A percentile compares a stretch with the other conserved stretches of the same genome.
Evolutionary conservation across 64 coral and sea anemone genomes (phyloP).

Genomic region (Acropora yongei): DNA sequence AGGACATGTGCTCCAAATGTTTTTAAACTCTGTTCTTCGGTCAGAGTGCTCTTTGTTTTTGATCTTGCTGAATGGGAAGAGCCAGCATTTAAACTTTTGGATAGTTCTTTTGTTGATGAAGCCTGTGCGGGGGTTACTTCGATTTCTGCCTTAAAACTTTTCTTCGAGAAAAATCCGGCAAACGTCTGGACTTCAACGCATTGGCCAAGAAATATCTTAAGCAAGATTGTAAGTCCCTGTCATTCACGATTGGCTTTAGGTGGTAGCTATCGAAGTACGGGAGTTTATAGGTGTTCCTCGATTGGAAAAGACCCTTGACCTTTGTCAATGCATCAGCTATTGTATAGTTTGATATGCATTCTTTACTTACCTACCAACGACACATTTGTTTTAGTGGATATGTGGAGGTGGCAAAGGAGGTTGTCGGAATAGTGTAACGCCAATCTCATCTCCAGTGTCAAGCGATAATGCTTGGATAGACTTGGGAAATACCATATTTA

Average conservation of each 20-base stretch:
- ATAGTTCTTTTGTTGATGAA: conserved; percentile 10
- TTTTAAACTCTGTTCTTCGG: conserved; percentile 48
- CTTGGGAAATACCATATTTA: no score
- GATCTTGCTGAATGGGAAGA: background rate
- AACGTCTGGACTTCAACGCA: conserved; percentile 4
- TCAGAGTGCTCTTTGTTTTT: conserved; percentile 38
- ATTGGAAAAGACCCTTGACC: conserved; percentile 44
- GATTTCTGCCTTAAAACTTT: conserved; percentile 28
- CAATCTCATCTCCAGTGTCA: conserved; percentile 61
- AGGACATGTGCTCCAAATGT: conserved; percentile 39
- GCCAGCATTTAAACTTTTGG: background rate
- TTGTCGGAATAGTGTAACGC: conserved; percentile 43
- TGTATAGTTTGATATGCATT: background rate
- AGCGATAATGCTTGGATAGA: conserved; percentile 18
- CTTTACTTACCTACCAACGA: conserved; percentile 64
- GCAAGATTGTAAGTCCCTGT: conserved; percentile 65
- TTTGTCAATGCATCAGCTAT: no score
- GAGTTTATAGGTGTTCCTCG: conserved; percentile 48
- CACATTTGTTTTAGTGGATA: conserved; percentile 35
- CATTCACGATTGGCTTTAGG: conserved; percentile 63
- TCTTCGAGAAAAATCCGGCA: conserved; percentile 43
- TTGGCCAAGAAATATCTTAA: conserved; percentile 67
- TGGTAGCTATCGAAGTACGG: conserved; percentile 62
- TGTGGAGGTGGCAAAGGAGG: conserved; percentile 65
- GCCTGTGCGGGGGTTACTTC: conserved; percentile 16